phyloP scores from a whole-genome alignment of 2,888 invertebrate species.

The Oscheius sp. region DNA sequence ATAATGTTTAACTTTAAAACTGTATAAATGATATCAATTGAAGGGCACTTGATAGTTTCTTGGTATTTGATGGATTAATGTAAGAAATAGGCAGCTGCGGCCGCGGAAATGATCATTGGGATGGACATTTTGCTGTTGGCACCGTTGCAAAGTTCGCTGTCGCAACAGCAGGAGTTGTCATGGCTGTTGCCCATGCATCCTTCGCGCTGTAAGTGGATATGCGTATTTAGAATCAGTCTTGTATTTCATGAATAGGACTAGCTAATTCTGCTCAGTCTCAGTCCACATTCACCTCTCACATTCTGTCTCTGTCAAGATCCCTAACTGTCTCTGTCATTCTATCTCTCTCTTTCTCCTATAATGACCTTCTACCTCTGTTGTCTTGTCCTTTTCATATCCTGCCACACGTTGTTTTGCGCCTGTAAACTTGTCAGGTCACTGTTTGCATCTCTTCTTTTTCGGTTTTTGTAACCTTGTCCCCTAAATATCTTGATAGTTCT shows the following conservation, averaged over 20 bases:
- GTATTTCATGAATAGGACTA: too few relatives aligned
- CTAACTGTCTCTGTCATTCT: too few relatives aligned
- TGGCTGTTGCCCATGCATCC: conserved; percentile 50
- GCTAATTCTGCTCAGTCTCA: background rate
- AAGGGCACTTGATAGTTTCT: conserved; percentile 13
- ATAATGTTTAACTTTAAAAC: conserved; percentile 1
- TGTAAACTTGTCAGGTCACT: too few relatives aligned
- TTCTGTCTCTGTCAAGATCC: too few relatives aligned
- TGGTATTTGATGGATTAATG: background rate
- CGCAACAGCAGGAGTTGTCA: conserved; percentile 56
- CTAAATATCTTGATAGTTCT: too few relatives aligned
- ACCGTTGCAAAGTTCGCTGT: conserved; percentile 50
- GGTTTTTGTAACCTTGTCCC: too few relatives aligned
- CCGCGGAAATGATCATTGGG: background rate
- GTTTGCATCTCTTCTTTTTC: too few relatives aligned
- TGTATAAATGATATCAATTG: conserved; percentile 21
- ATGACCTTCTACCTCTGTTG: too few relatives aligned
- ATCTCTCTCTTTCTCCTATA: too few relatives aligned
- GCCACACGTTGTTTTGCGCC: too few relatives aligned
- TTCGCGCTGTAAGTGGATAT: conserved; percentile 45
- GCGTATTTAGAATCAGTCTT: background rate
- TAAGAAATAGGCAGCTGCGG: conserved; percentile 10
- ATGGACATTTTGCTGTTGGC: background rate
- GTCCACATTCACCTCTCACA: background rate
- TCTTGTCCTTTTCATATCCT: too few relatives aligned